Conservation (phyloP, 2,888 invertebrate species). For the Cartodere bifasciata region DNA sequence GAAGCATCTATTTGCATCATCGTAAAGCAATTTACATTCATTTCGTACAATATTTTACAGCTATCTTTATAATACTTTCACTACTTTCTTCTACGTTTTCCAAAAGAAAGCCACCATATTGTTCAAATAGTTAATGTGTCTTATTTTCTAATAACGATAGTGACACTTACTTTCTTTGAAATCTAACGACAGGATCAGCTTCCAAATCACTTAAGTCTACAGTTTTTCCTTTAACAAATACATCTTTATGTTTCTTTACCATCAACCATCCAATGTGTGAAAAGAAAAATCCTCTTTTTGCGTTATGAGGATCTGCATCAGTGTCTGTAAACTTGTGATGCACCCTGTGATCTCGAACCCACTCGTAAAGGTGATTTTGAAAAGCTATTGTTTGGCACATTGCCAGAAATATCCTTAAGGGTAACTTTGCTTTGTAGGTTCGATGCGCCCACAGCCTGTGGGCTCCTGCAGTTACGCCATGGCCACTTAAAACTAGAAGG, state of each 20-base stretch:
- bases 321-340: slow-evolving; percentile 87
- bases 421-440: slow-evolving; percentile 82
- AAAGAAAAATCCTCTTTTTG: slow-evolving; percentile 79
- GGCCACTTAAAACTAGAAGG: slow-evolving; percentile 15
- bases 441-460: slow-evolving; percentile 91
- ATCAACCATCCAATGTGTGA: slow-evolving; percentile 92
- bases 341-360: slow-evolving; percentile 71
- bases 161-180: slow-evolving; percentile 68
- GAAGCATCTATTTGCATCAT: too few relatives aligned
- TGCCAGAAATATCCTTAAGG: slow-evolving; percentile 66
- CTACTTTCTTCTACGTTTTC: too few relatives aligned
- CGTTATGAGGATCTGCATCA: slow-evolving; percentile 84
- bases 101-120: too few relatives aligned
- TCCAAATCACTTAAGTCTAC: slow-evolving; percentile 83
- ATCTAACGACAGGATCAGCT: slow-evolving; percentile 70
- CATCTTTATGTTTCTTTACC: slow-evolving; percentile 77
- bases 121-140: too few relatives aligned
- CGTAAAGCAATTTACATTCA: too few relatives aligned
- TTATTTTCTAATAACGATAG: too few relatives aligned
- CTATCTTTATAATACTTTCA: neutral
- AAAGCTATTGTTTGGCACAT: slow-evolving; percentile 75
- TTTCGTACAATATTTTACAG: slow-evolving; percentile 4
- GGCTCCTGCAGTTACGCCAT: slow-evolving; percentile 84
- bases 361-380: slow-evolving; percentile 80
- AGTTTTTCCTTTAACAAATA: slow-evolving; percentile 67